Conservation (phyloP, 2,797 vertebrate species). For the Platalea minor region DNA sequence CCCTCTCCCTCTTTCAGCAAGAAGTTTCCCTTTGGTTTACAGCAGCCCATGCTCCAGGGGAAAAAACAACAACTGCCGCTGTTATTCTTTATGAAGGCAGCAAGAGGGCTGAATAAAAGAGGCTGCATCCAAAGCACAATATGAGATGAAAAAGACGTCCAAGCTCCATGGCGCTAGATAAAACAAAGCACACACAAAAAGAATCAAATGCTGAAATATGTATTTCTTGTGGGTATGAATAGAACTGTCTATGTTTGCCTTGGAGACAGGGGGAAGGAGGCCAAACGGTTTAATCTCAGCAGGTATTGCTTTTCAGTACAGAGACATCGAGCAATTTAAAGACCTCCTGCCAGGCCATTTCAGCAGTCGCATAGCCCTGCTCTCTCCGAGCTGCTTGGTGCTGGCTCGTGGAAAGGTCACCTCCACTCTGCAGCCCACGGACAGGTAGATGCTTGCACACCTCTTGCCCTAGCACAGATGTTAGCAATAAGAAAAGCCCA, state of each 20-base stretch:
- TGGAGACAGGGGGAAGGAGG: constrained; percentile 31
- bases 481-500: neutral
- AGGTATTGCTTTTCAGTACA: constrained; percentile 38
- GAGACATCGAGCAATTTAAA: neutral
- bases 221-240: constrained; percentile 14
- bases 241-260: constrained; percentile 46
- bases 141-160: constrained; percentile 10
- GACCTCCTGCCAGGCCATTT: neutral
- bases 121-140: constrained; percentile 8
- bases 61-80: neutral
- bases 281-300: constrained; percentile 46
- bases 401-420: neutral
- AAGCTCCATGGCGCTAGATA: neutral
- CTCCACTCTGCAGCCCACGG: neutral
- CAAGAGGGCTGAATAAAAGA: neutral
- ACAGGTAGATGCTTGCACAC: neutral
- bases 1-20: neutral
- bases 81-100: constrained; percentile 27
- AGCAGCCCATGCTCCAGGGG: constrained; percentile 17
- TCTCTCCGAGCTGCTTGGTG: neutral
- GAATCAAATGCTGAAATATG: neutral
- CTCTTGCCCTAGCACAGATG: neutral
- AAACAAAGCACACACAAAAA: constrained; percentile 6
- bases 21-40: neutral
- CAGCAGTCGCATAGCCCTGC: neutral